Percentiles rank a stretch among this genome's conserved stretches.
Conservation (phyloP, 1,140 invertebrate genomes). For the Holotrichia oblita region DNA sequence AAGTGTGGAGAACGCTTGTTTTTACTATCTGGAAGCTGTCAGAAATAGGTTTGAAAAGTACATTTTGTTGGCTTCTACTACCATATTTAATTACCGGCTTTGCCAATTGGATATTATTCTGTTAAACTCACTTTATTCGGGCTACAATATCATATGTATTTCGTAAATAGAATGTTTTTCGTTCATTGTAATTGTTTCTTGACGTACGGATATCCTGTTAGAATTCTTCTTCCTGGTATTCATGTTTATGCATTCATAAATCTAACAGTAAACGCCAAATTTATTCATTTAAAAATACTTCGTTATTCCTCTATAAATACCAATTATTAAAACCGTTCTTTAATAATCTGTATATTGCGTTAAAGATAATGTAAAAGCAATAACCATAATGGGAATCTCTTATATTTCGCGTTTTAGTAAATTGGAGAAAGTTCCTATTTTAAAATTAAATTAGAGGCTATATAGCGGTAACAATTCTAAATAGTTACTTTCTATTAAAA, state of each 20-base stretch:
- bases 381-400: neutral
- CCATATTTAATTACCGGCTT: too few species aligned
- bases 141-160: too few species aligned
- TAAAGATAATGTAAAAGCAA: neutral
- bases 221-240: neutral
- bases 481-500: neutral
- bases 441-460: neutral
- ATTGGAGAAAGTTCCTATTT: slow-evolving; percentile 1
- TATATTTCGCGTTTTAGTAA: neutral
- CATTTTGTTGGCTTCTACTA: too few species aligned
- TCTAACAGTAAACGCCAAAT: neutral
- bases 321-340: neutral
- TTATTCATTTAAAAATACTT: neutral
- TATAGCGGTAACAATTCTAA: neutral
- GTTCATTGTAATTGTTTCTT: neutral
- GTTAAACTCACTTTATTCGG: too few species aligned
- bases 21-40: too few species aligned
- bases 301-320: too few species aligned
- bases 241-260: neutral
- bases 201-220: neutral
- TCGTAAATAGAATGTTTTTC: too few species aligned
- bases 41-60: too few species aligned
- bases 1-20: too few species aligned
- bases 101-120: too few species aligned
- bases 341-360: neutral